Conservation (phyloP, 2,113 vertebrate genomes). For the Chlorodrepanis virens region DNA sequence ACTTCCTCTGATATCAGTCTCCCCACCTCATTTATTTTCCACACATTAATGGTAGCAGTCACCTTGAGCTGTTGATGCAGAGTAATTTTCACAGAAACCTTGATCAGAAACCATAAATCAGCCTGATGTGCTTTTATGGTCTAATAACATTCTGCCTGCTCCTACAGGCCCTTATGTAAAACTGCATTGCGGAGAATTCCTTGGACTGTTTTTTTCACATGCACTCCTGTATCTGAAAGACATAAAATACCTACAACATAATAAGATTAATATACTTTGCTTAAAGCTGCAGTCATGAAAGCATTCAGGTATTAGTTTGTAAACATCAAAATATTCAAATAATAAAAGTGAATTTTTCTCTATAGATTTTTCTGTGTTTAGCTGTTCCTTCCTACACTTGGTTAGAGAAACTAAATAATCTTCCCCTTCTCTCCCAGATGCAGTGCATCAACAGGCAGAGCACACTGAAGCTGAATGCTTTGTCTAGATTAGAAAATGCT, state of each 20-base stretch:
- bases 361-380: neutral
- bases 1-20: slow-evolving; percentile 74
- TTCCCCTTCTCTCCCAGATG: neutral
- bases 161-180: slow-evolving; percentile 81
- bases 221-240: neutral
- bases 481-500: slow-evolving; percentile 8
- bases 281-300: neutral
- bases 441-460: slow-evolving; percentile 47
- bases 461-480: slow-evolving; percentile 13
- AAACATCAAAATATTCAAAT: neutral
- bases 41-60: slow-evolving; percentile 85
- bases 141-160: slow-evolving; percentile 82
- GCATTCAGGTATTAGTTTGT: neutral
- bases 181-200: slow-evolving; percentile 74
- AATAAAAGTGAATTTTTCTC: neutral
- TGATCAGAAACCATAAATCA: slow-evolving; percentile 89
- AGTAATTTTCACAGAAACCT: slow-evolving; percentile 86
- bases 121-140: slow-evolving; percentile 84
- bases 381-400: neutral
- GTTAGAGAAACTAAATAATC: neutral
- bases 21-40: slow-evolving; percentile 81
- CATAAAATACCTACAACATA: neutral
- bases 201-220: slow-evolving; percentile 27
- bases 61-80: slow-evolving; percentile 85
- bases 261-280: neutral